Conservation (phyloP, 2,113 vertebrate genomes). For the Uropsilus gracilis region DNA sequence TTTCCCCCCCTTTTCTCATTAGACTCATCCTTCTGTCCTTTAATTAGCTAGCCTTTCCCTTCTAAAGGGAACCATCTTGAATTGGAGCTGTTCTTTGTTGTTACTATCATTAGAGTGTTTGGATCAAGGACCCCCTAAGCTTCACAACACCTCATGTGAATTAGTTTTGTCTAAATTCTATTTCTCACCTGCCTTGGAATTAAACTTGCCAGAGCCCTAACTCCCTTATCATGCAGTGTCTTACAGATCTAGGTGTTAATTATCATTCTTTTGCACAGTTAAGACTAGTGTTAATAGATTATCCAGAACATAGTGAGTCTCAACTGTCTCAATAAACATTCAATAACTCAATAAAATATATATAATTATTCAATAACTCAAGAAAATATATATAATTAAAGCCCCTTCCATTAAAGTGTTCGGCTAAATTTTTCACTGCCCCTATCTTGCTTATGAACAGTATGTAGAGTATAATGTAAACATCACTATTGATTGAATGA, state of each 20-base stretch:
- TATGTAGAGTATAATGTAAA: neutral
- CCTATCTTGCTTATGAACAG: neutral
- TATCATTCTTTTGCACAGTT: neutral
- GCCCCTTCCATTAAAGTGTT: neutral
- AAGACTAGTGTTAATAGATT: neutral
- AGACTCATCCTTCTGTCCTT: neutral
- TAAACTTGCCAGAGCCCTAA: neutral
- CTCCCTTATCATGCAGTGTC: neutral
- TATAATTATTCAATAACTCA: neutral
- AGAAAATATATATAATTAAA: neutral
- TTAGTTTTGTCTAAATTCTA: neutral
- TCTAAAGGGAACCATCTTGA: neutral
- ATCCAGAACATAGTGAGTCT: neutral
- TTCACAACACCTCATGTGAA: neutral
- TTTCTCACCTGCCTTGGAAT: slow-evolving; percentile 36
- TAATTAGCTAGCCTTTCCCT: neutral
- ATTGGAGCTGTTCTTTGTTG: neutral
- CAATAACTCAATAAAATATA: neutral
- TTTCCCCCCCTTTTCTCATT: neutral
- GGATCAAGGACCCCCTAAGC: neutral
- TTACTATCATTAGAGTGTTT: neutral
- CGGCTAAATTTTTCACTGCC: neutral
- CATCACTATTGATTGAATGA: neutral
- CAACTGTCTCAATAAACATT: neutral
- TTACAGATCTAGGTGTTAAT: neutral